Evolutionary conservation across 2,113 vertebrate genomes (phyloP), one percentile per base, ranked within the genome.

Genomic region (Alligator sinensis): DNA sequence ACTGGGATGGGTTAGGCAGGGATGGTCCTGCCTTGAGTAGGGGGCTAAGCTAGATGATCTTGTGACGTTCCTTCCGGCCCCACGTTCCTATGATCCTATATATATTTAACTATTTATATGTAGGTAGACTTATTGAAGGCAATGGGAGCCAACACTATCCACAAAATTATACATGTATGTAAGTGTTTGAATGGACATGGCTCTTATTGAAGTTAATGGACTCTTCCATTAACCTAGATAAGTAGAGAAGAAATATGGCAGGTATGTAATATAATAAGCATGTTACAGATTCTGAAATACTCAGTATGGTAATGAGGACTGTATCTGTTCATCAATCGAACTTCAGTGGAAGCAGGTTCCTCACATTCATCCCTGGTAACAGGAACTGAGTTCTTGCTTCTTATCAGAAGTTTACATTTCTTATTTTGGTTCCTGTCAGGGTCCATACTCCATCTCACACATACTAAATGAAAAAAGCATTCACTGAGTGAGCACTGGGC

Each of bases 311-410:
- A 60, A 25, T 1, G 6, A 5, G 47, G 88, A n/a, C 5, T 0
- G 0, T 17, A 55, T 27, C n/a, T 0, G 0, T 27, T 12, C 34
- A 19, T 22, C 11, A 4, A 6, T 3, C 3, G 27, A 2, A 22
- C 6, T 4, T 10, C 27, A 18, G 4, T 6, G 5, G 19, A 58
- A 38, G 11, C 3, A 62, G 30, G 6, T 34, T 74, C 21, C 19
- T 12, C 12, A 30, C 27, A 10, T 3, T 60, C 1, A 5, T 58
- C 60, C 74, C 17, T 34, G 28, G 57, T 34, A 80, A 62, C n/a
- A 76, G 8, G 11, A 60, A 3, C 3, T 22, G 28, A 6, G 19
- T 3, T 28, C 11, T 77, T 17, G 34, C 6, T 11, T 28, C 1
- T 2, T n/a, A 83, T 11, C 16, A 80, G 11, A 28, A 3, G 2